Evolutionary conservation across 2,113 vertebrate species (phyloP).

Genomic region (Pantherophis guttatus): DNA sequence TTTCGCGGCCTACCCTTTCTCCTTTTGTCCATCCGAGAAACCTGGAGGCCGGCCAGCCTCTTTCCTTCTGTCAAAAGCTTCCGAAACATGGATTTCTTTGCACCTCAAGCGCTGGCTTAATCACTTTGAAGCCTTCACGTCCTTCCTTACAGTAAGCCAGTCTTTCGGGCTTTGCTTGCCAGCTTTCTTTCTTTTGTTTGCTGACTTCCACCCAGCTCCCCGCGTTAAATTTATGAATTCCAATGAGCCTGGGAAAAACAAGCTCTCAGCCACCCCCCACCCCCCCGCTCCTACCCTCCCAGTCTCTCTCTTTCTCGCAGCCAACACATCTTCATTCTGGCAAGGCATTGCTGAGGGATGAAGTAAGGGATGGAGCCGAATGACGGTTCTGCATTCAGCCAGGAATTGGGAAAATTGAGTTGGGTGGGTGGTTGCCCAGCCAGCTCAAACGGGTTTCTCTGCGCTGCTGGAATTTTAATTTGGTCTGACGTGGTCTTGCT

Average conservation of each 20-base stretch:
- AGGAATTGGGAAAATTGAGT: background rate
- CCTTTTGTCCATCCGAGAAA: background rate
- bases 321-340: constrained; percentile 14
- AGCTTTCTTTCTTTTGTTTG: background rate
- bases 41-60: constrained; percentile 4
- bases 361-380: background rate
- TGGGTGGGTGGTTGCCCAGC: background rate
- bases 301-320: background rate
- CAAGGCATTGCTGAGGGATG: background rate
- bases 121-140: background rate
- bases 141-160: background rate
- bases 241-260: constrained; percentile 20
- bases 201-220: background rate
- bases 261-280: background rate
- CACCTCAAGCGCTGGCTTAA: background rate
- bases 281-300: background rate
- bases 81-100: constrained; percentile 15
- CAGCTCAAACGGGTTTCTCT: background rate
- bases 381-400: constrained; percentile 10
- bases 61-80: constrained; percentile 12
- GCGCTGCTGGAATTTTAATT: constrained; percentile 24
- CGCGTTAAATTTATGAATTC: background rate
- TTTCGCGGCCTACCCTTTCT: background rate
- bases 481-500: background rate
- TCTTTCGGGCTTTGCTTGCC: background rate